Base-by-base conservation (phyloP, 1,140 invertebrate genomes). In the Hycleus phaleratus region DNA sequence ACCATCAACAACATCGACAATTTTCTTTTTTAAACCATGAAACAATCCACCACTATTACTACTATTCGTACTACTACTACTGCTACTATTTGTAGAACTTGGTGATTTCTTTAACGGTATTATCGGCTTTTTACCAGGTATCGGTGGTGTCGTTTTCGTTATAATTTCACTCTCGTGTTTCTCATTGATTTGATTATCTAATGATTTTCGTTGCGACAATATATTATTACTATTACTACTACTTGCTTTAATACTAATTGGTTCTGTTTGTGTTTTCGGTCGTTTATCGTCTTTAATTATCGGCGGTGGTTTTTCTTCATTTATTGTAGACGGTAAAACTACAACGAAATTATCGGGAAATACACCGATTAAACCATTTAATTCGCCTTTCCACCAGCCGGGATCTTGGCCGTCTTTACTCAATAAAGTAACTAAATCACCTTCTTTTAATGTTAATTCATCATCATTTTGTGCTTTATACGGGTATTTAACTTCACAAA, bases 291-390 rank as follows among this genome's bases (percentile, higher is more conserved):
- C 61, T 59, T 42, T 61, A 49, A 45, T 3, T 8, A 42, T 42
- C 3, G 4, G 9, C 10, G 5, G 9, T 10, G 40, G 9, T 9
- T 46, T 49, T 46, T 7, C 38, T 53, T 63, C 61, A n/a, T 63
- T 60, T 10, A 46, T 43, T 25, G 9, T 32, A 9, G 48, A 39
- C 38, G 59, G 45, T 42, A 72, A 47, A 26, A 87, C 73, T 3
- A 90, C 59, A 70, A 95, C 92, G 79, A 98, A 98, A 79, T 98
- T 98, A 71, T 98, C 95, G 3, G 96, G 96, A 73, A 99, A 98
- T 2, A 98, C 82, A 0, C 96, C 96, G 49, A 91, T 75, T 71
- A 85, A 84, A 26, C 94, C 95, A 61, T 86, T 83, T 0, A 95
- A 66, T 77, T 98, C 95, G 47, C 95, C 96, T 74, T 87, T 87